phyloP scores from a whole-genome alignment of 2,113 vertebrate species.

The Crotophaga sulcirostris region DNA sequence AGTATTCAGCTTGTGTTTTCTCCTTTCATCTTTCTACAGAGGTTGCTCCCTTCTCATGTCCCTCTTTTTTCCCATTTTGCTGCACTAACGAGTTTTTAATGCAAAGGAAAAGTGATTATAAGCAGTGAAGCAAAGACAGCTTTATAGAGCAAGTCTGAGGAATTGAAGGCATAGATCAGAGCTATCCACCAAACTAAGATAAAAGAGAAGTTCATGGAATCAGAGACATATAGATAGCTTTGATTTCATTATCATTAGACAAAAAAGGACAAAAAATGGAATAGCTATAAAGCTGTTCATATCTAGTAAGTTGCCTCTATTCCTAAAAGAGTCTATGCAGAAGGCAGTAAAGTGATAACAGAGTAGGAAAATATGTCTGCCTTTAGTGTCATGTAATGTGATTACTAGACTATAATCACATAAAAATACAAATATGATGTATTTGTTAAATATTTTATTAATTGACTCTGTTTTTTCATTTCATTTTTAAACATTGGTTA shows the following conservation, averaged over 20 bases:
- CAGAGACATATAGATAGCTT: not conserved
- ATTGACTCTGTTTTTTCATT: not conserved
- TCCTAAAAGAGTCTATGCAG: not conserved
- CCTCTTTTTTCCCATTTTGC: slow-evolving; percentile 37
- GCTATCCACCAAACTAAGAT: slow-evolving; percentile 32
- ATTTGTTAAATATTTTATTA: not conserved
- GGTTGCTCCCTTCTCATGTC: slow-evolving; percentile 42
- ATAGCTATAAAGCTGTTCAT: not conserved
- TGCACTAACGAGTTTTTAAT: slow-evolving; percentile 60
- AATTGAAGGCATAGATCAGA: slow-evolving; percentile 41
- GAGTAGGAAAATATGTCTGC: not conserved
- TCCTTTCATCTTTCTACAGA: slow-evolving; percentile 46
- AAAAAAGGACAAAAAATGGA: not conserved
- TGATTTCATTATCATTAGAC: slow-evolving; percentile 41
- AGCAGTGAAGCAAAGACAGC: slow-evolving; percentile 59
- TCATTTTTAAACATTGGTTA: not conserved
- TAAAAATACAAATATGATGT: slow-evolving; percentile 4
- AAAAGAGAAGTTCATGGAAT: slow-evolving; percentile 33
- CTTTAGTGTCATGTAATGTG: slow-evolving; percentile 5
- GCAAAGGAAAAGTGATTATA: slow-evolving; percentile 55
- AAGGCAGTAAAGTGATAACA: slow-evolving; percentile 27
- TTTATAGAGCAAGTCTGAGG: slow-evolving; percentile 31
- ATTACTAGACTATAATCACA: slow-evolving; percentile 23
- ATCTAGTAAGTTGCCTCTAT: not conserved
- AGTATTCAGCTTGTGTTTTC: slow-evolving; percentile 25